phyloP scores from a whole-genome alignment of 2,113 vertebrate species.

The Meriones unguiculatus region DNA sequence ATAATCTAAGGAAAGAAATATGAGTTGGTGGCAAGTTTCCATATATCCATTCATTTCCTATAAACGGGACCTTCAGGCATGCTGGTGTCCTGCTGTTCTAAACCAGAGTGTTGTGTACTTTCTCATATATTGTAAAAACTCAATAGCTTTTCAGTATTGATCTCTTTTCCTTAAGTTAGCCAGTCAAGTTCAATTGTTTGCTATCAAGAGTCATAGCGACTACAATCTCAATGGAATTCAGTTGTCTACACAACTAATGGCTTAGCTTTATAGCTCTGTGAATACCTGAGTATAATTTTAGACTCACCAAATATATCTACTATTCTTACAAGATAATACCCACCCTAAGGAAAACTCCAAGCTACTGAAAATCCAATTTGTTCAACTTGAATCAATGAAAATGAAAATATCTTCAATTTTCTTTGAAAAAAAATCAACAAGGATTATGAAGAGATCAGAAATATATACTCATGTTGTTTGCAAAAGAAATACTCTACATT shows the following conservation, averaged over 20 bases:
- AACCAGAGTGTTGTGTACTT: background rate
- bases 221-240: constrained; percentile 26
- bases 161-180: constrained; percentile 29
- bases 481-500: background rate
- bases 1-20: background rate
- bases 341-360: background rate
- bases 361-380: background rate
- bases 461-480: background rate
- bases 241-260: constrained; percentile 35
- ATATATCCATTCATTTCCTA: background rate
- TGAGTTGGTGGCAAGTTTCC: background rate
- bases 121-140: background rate
- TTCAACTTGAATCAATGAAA: constrained; percentile 18
- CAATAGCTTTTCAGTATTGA: background rate
- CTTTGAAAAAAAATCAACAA: constrained; percentile 32
- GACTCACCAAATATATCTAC: background rate
- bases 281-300: constrained; percentile 4
- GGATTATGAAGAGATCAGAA: constrained; percentile 20
- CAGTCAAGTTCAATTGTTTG: constrained; percentile 36
- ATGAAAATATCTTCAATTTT: background rate
- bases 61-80: background rate
- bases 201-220: background rate
- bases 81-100: background rate
- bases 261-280: background rate
- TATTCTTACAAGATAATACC: background rate